phyloP scores from a whole-genome alignment of 2,888 invertebrate genomes.

The Boloria selene region DNA sequence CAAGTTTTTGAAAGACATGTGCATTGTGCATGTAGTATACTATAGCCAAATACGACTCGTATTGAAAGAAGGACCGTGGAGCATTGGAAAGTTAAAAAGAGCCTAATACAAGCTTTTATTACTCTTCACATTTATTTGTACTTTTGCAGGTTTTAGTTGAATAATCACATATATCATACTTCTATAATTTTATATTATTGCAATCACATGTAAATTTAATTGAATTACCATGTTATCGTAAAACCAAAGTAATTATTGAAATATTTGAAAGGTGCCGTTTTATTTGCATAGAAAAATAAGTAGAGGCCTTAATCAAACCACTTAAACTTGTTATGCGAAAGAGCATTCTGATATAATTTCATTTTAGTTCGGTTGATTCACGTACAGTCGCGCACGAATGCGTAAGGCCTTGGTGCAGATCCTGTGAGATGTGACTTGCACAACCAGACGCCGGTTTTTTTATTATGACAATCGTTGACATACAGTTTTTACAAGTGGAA shows the following conservation, averaged over 20 bases:
- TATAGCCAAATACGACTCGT: no score
- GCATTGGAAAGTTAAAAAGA: no score
- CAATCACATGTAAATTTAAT: no score
- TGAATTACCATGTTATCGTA: no score
- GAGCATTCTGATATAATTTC: slow-evolving; percentile 43
- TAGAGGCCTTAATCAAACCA: slow-evolving; percentile 16
- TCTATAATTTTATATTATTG: no score
- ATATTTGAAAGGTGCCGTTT: slow-evolving; percentile 8
- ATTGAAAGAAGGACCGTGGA: no score
- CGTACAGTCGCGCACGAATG: slow-evolving; percentile 70
- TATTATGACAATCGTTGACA: slow-evolving; percentile 43
- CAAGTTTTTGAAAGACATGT: no score
- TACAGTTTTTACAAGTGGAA: slow-evolving; percentile 22
- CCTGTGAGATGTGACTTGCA: slow-evolving; percentile 78
- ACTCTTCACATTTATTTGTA: no score
- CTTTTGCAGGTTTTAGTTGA: no score
- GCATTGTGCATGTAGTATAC: no score
- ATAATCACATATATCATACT: no score
- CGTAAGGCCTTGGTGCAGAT: slow-evolving; percentile 67
- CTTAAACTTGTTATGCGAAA: slow-evolving; percentile 30
- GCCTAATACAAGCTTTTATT: no score
- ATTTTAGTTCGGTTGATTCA: slow-evolving; percentile 51
- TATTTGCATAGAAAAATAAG: slow-evolving; percentile 9
- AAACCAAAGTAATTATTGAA: neutral
- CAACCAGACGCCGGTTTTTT: slow-evolving; percentile 66